These are phyloP conservation scores for Helicoverpa zea DNA, from an alignment of 1,140 invertebrate genomes.

Conservation along the genomic window DNA sequence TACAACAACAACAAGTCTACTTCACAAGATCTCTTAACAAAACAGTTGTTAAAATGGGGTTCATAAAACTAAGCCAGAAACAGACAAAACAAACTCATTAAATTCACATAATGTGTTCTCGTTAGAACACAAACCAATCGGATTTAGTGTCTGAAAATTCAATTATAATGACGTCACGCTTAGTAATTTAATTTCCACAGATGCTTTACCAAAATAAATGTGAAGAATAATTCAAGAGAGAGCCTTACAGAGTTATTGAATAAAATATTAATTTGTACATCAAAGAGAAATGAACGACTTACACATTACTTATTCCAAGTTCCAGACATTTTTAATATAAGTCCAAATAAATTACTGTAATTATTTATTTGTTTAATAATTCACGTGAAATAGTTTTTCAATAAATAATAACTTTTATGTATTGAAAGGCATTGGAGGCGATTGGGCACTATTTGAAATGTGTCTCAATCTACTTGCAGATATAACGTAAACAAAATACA, in stretches of 20 bases:
- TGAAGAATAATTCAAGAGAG: slow-evolving; percentile 9
- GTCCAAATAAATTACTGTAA: not conserved
- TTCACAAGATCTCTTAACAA: too few species aligned
- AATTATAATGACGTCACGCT: not conserved
- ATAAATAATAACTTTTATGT: not conserved
- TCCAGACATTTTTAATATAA: not conserved
- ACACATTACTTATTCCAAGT: not conserved
- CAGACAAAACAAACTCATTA: not conserved
- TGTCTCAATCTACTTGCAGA: too few species aligned
- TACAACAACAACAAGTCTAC: too few species aligned
- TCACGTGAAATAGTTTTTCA: not conserved
- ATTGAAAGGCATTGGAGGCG: too few species aligned
- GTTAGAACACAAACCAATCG: not conserved
- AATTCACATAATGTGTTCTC: not conserved
- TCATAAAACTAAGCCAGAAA: too few species aligned
- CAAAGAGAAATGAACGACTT: slow-evolving; percentile 6
- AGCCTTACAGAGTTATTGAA: slow-evolving; percentile 27
- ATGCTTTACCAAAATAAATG: not conserved
- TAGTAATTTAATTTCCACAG: not conserved
- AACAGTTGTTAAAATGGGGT: too few species aligned
- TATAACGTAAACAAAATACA: too few species aligned
- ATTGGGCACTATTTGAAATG: too few species aligned
- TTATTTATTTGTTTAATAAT: slow-evolving; percentile 8
- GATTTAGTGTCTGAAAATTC: not conserved
- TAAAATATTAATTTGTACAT: slow-evolving; percentile 36